A percentile compares a stretch with the other conserved stretches of the same genome.
These are phyloP conservation scores for Dicentrarchus labrax DNA, from an alignment of 2,113 vertebrate species.

Conservation along the genomic window DNA sequence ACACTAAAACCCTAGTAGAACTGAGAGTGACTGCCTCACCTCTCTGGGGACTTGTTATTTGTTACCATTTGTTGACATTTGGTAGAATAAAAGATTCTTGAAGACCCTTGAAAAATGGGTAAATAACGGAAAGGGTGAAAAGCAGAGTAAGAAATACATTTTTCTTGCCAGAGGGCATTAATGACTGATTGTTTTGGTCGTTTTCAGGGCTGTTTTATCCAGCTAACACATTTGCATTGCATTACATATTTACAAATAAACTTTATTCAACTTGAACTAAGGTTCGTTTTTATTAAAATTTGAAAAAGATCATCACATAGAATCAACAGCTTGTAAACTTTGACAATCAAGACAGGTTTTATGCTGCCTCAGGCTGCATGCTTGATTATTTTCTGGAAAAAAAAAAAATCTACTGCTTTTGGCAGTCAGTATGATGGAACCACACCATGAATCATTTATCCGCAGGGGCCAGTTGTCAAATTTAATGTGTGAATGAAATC, in stretches of 20 bases:
- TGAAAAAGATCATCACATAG: not conserved
- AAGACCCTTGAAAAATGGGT: not conserved
- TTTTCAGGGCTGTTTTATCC: not conserved
- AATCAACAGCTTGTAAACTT: constrained; percentile 5
- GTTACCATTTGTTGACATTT: not conserved
- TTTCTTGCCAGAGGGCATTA: not conserved
- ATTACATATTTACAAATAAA: not conserved
- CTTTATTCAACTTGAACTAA: not conserved
- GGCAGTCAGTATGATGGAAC: not conserved
- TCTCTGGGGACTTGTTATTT: too few species aligned
- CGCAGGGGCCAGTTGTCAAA: not conserved
- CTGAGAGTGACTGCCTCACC: not conserved
- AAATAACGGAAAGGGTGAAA: not conserved
- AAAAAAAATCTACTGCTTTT: constrained; percentile 4
- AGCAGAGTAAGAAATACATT: not conserved
- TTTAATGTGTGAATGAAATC: constrained; percentile 1
- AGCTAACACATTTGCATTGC: not conserved
- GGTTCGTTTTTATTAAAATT: not conserved
- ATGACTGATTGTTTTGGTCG: not conserved
- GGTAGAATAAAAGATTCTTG: not conserved
- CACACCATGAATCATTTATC: constrained; percentile 16
- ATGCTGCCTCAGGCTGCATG: not conserved
- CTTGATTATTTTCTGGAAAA: constrained; percentile 17
- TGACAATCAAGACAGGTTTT: not conserved
- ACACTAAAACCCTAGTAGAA: too few species aligned